These are phyloP conservation scores for Scaptomyza graminum DNA, from an alignment of 1,140 invertebrate species.

Conservation along the genomic window DNA sequence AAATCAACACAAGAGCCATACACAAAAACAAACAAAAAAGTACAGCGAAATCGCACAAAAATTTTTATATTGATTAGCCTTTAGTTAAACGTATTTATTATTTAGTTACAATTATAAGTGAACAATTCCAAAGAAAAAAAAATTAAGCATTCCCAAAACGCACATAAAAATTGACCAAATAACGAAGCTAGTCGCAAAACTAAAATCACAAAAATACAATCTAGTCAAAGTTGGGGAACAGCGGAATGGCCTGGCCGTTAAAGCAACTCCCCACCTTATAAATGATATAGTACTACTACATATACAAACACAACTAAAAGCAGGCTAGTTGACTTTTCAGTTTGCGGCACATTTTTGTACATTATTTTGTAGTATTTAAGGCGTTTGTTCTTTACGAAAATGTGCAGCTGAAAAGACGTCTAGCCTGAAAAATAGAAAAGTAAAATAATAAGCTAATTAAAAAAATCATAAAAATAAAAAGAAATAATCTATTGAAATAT, in stretches of 20 bases:
- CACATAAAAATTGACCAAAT: slow-evolving; percentile 38
- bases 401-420: slow-evolving; percentile 8
- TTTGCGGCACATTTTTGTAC: slow-evolving; percentile 32
- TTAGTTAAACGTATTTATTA: slow-evolving; percentile 36
- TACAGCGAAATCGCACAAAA: slow-evolving; percentile 22
- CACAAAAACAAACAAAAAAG: slow-evolving; percentile 15
- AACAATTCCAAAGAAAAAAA: slow-evolving; percentile 43
- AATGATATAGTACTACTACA: slow-evolving; percentile 21
- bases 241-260: slow-evolving; percentile 27
- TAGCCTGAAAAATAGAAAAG: slow-evolving; percentile 10
- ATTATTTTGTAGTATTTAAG: slow-evolving; percentile 79
- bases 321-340: slow-evolving; percentile 20
- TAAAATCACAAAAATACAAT: slow-evolving; percentile 48
- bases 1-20: slow-evolving; percentile 21
- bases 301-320: slow-evolving; percentile 8
- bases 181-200: slow-evolving; percentile 60
- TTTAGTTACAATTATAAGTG: slow-evolving; percentile 53
- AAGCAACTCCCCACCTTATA: slow-evolving; percentile 15
- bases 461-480: slow-evolving; percentile 4
- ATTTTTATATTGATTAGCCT: slow-evolving; percentile 38
- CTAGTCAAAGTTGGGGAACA: slow-evolving; percentile 56
- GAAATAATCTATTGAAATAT: background rate
- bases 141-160: slow-evolving; percentile 10
- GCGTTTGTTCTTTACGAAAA: slow-evolving; percentile 61
- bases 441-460: slow-evolving; percentile 15